phyloP scores from a whole-genome alignment of 1,140 invertebrate species.

The Chrysomallon squamiferum region DNA sequence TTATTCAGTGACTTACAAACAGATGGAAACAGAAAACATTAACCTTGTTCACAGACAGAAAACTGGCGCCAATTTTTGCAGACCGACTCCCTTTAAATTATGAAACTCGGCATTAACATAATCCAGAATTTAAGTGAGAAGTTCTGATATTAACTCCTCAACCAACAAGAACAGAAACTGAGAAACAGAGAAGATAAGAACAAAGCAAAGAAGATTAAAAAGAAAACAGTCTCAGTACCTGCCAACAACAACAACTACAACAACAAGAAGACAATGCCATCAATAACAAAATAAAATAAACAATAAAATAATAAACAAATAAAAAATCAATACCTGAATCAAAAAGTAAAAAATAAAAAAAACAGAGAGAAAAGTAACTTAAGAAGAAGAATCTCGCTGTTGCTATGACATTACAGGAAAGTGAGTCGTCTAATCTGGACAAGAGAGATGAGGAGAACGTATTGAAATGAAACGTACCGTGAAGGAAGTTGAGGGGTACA shows the following conservation, averaged over 20 bases:
- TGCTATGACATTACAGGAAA: no score
- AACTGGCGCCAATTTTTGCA: not conserved
- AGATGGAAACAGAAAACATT: no score
- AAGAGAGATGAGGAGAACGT: no score
- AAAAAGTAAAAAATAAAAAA: not conserved
- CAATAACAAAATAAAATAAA: not conserved
- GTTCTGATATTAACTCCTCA: not conserved
- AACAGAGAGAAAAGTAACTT: not conserved
- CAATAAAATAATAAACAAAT: no score
- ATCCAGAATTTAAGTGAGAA: not conserved
- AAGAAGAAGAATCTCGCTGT: no score
- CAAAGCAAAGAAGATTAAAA: not conserved
- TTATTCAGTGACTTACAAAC: no score
- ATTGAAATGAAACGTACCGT: conserved; percentile 51
- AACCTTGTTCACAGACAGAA: not conserved
- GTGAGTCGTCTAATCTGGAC: no score
- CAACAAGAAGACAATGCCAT: not conserved
- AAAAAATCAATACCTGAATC: not conserved
- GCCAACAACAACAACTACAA: not conserved
- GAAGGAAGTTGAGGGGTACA: conserved; percentile 69
- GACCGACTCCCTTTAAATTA: not conserved
- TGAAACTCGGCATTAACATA: not conserved
- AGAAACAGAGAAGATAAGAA: not conserved
- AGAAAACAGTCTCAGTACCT: no score
- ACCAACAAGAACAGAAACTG: not conserved